phyloP scores from a whole-genome alignment of 2,797 vertebrate species.

The Myotis daubentonii region DNA sequence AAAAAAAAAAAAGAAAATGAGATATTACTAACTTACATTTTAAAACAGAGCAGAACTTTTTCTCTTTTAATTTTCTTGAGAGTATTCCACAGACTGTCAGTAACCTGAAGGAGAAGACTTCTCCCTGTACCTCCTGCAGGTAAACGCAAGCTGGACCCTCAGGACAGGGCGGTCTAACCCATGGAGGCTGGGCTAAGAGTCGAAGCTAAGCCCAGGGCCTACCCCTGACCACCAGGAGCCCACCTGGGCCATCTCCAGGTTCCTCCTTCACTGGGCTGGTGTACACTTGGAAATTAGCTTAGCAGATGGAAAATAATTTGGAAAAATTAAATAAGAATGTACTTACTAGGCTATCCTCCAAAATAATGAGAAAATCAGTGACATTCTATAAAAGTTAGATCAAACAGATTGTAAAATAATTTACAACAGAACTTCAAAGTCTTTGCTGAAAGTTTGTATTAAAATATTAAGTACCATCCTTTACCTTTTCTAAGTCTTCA shows the following conservation, averaged over 20 bases:
- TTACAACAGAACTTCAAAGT: constrained; percentile 45
- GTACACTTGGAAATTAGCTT: constrained; percentile 23
- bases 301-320: constrained; percentile 25
- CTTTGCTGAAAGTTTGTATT: not conserved
- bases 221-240: not conserved
- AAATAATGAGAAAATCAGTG: constrained; percentile 37
- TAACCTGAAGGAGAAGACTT: not conserved
- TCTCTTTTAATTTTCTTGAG: not conserved
- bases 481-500: constrained; percentile 97
- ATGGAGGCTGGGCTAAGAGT: not conserved
- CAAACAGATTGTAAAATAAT: not conserved
- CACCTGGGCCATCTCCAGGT: not conserved
- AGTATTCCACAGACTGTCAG: not conserved
- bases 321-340: constrained; percentile 36
- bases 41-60: not conserved
- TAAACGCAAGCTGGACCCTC: not conserved
- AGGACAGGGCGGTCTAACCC: not conserved
- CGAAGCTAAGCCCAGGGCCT: not conserved
- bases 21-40: constrained; percentile 31
- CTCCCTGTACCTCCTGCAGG: not conserved
- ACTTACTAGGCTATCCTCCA: not conserved
- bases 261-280: not conserved
- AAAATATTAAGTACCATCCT: not conserved
- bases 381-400: not conserved
- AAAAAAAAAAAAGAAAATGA: too few relatives aligned